These are phyloP conservation scores for Lomographa bimaculata DNA, from an alignment of 2,888 invertebrate species.

Conservation along the genomic window DNA sequence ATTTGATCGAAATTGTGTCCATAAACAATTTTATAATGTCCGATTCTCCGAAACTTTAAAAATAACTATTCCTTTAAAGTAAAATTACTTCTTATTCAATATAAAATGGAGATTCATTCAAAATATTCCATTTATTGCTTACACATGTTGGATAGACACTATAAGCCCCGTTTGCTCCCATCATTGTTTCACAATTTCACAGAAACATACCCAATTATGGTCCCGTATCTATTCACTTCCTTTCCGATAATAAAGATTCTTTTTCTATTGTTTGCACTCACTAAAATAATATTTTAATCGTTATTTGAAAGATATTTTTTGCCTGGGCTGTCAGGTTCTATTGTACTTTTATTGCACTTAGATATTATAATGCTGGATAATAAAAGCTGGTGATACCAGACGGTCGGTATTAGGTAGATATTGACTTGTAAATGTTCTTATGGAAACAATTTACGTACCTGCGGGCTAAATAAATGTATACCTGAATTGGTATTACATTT, in stretches of 20 bases:
- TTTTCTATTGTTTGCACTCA: slow-evolving; percentile 65
- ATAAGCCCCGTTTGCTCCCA: slow-evolving; percentile 39
- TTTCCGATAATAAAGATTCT: slow-evolving; percentile 72
- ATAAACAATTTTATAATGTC: too few relatives aligned
- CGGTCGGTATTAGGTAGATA: slow-evolving; percentile 27
- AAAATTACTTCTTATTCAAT: too few relatives aligned
- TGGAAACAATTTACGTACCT: too few relatives aligned
- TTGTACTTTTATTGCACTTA: slow-evolving; percentile 66
- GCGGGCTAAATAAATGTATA: too few relatives aligned
- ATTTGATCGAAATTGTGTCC: too few relatives aligned
- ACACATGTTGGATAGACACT: slow-evolving; percentile 57
- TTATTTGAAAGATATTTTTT: slow-evolving; percentile 61
- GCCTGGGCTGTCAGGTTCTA: slow-evolving; percentile 42
- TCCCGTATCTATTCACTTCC: slow-evolving; percentile 76
- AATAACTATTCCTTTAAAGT: too few relatives aligned
- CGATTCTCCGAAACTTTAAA: too few relatives aligned
- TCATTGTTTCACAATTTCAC: slow-evolving; percentile 70
- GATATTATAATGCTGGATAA: slow-evolving; percentile 51
- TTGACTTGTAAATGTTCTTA: slow-evolving; percentile 34
- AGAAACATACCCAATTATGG: slow-evolving; percentile 62
- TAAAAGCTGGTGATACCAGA: slow-evolving; percentile 41
- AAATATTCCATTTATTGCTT: slow-evolving; percentile 31
- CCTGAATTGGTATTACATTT: too few relatives aligned
- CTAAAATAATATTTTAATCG: slow-evolving; percentile 76
- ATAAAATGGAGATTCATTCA: too few relatives aligned